phyloP scores from a whole-genome alignment of 2,888 invertebrate species.

The Sepioteuthis lessoniana region DNA sequence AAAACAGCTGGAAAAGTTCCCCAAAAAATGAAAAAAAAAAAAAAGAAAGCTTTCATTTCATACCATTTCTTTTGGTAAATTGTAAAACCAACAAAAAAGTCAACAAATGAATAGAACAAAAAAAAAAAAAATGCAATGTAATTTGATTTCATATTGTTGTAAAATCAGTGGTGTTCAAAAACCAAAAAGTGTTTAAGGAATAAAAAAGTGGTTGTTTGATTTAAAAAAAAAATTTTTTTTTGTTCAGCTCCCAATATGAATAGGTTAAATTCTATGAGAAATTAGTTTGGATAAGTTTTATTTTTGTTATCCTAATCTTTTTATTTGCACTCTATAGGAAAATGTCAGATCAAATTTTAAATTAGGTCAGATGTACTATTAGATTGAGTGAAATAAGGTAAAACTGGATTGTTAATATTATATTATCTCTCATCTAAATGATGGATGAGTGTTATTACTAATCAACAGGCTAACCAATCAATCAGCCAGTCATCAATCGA shows the following conservation, averaged over 20 bases:
- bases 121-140: background rate
- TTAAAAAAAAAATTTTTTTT: too few relatives aligned
- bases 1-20: background rate
- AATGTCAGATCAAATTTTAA: background rate
- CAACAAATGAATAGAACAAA: background rate
- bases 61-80: constrained; percentile 13
- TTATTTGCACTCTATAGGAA: background rate
- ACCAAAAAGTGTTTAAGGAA: background rate
- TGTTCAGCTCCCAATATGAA: background rate
- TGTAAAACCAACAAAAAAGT: background rate
- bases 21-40: background rate
- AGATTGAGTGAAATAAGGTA: background rate
- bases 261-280: background rate
- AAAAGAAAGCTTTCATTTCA: background rate
- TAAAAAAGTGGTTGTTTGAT: background rate
- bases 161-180: background rate
- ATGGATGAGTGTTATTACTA: constrained; percentile 17
- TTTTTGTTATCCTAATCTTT: too few relatives aligned
- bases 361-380: background rate
- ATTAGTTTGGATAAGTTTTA: background rate
- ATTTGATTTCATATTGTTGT: background rate
- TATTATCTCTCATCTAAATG: background rate
- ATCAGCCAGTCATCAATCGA: constrained; percentile 39
- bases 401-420: background rate
- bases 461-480: constrained; percentile 33